Conservation (phyloP, 2,888 invertebrate species). For the Synergus itoensis region DNA sequence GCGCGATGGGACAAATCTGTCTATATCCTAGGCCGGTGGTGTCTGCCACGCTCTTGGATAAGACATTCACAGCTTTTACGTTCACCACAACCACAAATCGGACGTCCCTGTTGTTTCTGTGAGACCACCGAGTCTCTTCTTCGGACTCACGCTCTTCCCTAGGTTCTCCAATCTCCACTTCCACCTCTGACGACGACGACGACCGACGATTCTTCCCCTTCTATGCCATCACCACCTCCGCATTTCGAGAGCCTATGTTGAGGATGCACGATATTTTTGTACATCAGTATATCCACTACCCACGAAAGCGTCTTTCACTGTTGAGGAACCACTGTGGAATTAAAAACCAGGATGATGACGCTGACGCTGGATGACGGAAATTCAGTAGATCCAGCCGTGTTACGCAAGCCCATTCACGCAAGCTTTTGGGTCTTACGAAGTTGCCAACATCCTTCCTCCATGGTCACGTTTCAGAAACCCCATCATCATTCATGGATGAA, state of each 20-base stretch:
- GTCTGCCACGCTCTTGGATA: slow-evolving; percentile 23
- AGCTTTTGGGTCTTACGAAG: not conserved
- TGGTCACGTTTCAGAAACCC: slow-evolving; percentile 7
- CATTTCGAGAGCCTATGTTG: slow-evolving; percentile 28
- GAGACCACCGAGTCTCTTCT: slow-evolving; percentile 41
- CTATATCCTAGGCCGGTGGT: slow-evolving; percentile 4
- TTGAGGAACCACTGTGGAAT: not conserved
- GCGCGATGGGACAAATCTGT: slow-evolving; percentile 38
- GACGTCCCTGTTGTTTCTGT: slow-evolving; percentile 7
- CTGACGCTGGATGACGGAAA: slow-evolving; percentile 6
- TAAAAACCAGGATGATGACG: slow-evolving; percentile 1
- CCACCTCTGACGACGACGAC: slow-evolving; percentile 49
- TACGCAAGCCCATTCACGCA: not conserved
- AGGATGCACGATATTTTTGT: slow-evolving; percentile 60
- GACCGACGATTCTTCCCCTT: slow-evolving; percentile 46
- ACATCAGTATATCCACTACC: slow-evolving; percentile 47
- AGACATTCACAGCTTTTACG: slow-evolving; percentile 34
- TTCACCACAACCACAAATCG: slow-evolving; percentile 37
- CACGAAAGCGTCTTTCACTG: slow-evolving; percentile 43
- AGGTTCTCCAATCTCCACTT: slow-evolving; percentile 45
- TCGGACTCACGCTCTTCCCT: slow-evolving; percentile 28
- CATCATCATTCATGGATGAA: slow-evolving; percentile 9
- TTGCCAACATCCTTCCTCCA: not conserved
- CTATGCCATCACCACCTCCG: slow-evolving; percentile 27
- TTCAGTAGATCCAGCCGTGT: not conserved